Conservation (phyloP, 2,888 invertebrate genomes). For the Acanthacorydalis orientalis region DNA sequence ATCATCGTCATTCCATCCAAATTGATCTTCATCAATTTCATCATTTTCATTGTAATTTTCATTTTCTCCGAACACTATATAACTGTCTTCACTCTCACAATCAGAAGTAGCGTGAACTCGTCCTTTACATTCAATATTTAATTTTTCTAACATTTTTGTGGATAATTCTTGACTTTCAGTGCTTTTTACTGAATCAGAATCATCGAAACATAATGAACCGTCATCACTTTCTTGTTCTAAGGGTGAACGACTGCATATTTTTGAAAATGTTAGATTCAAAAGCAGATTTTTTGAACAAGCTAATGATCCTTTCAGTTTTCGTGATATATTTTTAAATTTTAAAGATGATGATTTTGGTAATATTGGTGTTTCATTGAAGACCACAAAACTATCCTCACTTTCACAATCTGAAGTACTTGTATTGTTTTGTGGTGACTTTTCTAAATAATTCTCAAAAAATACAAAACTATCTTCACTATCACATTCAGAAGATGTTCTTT, state of each 20-base stretch:
- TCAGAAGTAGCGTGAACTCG: conserved; percentile 24
- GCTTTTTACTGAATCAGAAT: neutral
- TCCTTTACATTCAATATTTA: neutral
- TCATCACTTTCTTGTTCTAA: neutral
- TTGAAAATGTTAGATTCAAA: no score
- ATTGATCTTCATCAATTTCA: neutral
- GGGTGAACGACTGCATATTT: neutral
- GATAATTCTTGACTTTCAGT: neutral
- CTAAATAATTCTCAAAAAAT: neutral
- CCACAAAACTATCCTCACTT: conserved; percentile 39
- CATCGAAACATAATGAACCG: neutral
- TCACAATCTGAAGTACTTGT: conserved; percentile 29
- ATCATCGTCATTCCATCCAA: neutral
- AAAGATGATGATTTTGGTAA: no score
- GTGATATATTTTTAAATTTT: no score
- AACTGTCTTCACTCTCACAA: conserved; percentile 41
- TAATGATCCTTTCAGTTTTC: no score
- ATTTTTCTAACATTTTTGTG: neutral
- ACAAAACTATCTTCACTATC: conserved; percentile 3
- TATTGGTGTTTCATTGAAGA: conserved; percentile 26
- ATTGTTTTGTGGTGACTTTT: neutral
- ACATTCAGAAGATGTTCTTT: neutral
- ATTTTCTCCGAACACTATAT: conserved; percentile 30
- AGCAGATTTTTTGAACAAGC: no score
- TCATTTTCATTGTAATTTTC: neutral